A percentile compares a stretch with the other conserved stretches of the same genome.
phyloP scores from a whole-genome alignment of 2,113 vertebrate species.

The Odobenus rosmarus region DNA sequence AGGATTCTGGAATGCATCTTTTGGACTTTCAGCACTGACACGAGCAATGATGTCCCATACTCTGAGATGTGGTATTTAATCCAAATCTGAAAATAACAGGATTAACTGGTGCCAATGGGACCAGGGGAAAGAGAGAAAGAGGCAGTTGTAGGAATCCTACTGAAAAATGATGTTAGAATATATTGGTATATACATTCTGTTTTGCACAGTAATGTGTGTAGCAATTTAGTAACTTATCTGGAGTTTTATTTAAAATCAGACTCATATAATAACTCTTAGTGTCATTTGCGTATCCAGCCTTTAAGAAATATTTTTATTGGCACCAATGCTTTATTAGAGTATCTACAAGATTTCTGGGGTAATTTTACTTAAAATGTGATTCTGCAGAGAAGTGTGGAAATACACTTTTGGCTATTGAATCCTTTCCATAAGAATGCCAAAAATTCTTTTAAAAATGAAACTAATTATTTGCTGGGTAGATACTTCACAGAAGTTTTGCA shows the following conservation, averaged over 20 bases:
- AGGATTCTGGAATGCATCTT: not conserved
- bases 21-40: not conserved
- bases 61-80: not conserved
- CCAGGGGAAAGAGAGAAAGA: not conserved
- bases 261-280: not conserved
- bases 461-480: not conserved
- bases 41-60: not conserved
- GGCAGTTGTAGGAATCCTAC: not conserved
- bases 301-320: not conserved
- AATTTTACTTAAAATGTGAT: constrained; percentile 20
- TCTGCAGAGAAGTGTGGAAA: not conserved
- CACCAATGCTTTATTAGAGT: not conserved
- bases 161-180: not conserved
- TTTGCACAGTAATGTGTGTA: not conserved
- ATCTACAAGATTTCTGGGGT: not conserved
- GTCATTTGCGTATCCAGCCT: not conserved
- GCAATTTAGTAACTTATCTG: not conserved
- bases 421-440: not conserved
- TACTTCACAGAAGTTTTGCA: not conserved
- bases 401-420: not conserved
- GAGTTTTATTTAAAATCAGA: not conserved
- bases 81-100: not conserved
- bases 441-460: not conserved
- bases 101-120: not conserved
- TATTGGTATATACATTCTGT: not conserved